Base-by-base conservation (phyloP, 2,888 invertebrate species). In the Scaeva pyrastri region DNA sequence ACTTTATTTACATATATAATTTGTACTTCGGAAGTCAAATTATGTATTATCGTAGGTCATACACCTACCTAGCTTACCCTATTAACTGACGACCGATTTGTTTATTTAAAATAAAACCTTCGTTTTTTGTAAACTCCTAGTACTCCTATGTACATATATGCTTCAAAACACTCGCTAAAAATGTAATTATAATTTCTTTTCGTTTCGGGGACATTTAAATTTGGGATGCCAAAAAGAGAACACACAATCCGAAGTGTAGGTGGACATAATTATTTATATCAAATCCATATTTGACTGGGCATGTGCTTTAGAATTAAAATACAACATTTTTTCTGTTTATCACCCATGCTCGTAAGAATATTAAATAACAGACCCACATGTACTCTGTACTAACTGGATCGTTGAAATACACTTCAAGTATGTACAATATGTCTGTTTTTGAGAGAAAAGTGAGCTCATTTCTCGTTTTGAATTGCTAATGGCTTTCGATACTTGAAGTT, bases 371-470 rank as follows among this genome's bases (percentile, higher is more conserved):
- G n/a, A n/a, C n/a, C 48, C 31, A 68, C 62, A 78, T 48, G 48
- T 56, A 71, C 71, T 66, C n/a, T 70, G 43, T 66, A 11, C 16
- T 43, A 71, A 58, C 75, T 45, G 45, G 19, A 60, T 43, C 12
- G 16, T 68, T 70, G n/a, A 45, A 64, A 45, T 26, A 64, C 1
- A 19, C n/a, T 48, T 12, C 31, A 31, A 31, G 5, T 5, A 31
- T 31, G 64, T n/a, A n/a, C n/a, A n/a, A n/a, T n/a, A n/a, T n/a
- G 16, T 11, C 3, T 21, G 72, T 73, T 81, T 80, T 73, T 41
- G 76, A 60, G 60, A 68, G 55, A 39, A 56, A 45, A 85, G 55
- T 85, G 85, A 85, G 81, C 81, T 81, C 81, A 85, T 77, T 73
- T 81, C 76, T 81, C 73, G 62, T 73, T 85, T 85, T 76, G 81